Percentiles rank a stretch among this genome's conserved stretches.
Evolutionary conservation across 2,797 vertebrate species (phyloP).

Genomic region (Pteropus rufus): DNA sequence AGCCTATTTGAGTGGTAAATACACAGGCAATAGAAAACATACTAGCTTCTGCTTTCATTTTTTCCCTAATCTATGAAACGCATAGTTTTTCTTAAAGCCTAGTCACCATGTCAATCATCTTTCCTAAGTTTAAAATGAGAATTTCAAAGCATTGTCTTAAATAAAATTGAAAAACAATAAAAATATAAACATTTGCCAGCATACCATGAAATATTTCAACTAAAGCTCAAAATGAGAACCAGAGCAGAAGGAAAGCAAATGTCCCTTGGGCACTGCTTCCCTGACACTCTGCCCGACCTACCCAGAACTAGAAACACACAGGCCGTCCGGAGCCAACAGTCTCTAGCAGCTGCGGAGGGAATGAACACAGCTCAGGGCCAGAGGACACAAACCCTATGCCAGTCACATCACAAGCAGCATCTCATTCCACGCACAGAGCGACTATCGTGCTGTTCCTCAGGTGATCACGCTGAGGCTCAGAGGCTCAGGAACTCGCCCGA

Average conservation of each 20-base stretch:
- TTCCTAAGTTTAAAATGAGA: slow-evolving; percentile 6
- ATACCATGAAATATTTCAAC: background rate
- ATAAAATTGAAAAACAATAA: slow-evolving; percentile 26
- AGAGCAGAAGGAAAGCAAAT: background rate
- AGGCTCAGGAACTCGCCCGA: background rate
- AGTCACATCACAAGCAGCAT: no score
- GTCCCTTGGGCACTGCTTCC: background rate
- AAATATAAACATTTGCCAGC: background rate
- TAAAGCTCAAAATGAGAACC: background rate
- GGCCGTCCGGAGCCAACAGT: fast-evolving
- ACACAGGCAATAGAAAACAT: background rate
- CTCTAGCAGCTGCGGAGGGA: background rate
- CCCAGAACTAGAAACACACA: background rate
- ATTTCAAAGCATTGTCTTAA: slow-evolving; percentile 28
- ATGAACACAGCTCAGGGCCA: fast-evolving
- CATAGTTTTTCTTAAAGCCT: background rate
- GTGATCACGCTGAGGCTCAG: background rate
- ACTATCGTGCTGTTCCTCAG: fast-evolving
- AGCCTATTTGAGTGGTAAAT: background rate
- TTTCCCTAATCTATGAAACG: background rate
- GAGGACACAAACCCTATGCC: fast-evolving
- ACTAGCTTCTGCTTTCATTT: background rate
- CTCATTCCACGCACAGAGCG: fast-evolving
- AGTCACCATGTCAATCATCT: slow-evolving; percentile 6
- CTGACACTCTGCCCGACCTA: background rate